These are phyloP conservation scores for Stenolophus ochropezus DNA, from an alignment of 2,888 invertebrate species.

Conservation along the genomic window DNA sequence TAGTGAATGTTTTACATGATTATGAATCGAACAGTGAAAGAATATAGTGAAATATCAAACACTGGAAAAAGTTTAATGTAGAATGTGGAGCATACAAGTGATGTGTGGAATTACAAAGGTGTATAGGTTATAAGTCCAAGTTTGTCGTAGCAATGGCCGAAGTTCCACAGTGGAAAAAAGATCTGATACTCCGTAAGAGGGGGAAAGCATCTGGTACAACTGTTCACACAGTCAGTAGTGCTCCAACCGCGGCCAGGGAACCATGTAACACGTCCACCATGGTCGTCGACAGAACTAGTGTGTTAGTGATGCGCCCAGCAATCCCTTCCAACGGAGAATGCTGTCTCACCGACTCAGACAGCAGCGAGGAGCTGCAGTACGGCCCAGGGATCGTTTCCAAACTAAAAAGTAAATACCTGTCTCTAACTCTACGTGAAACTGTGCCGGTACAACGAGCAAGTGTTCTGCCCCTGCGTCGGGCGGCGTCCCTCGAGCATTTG, in stretches of 20 bases:
- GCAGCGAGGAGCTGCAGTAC: conserved; percentile 88
- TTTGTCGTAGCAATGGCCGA: neutral
- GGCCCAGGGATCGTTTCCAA: conserved; percentile 94
- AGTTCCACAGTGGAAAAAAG: conserved; percentile 77
- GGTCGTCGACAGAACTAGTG: conserved; percentile 71
- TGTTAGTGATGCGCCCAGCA: conserved; percentile 67
- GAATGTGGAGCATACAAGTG: neutral
- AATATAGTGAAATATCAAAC: neutral
- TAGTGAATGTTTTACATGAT: neutral
- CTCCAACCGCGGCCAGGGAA: neutral
- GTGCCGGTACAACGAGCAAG: conserved; percentile 80
- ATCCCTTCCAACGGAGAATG: conserved; percentile 61
- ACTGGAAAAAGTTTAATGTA: no score
- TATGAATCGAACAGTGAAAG: neutral
- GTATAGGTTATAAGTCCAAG: neutral
- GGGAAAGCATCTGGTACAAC: neutral
- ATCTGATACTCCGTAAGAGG: conserved; percentile 83
- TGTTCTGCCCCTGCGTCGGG: conserved; percentile 82
- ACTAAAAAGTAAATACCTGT: conserved; percentile 89
- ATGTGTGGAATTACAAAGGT: neutral
- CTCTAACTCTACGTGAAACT: conserved; percentile 87
- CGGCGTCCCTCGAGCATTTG: conserved; percentile 89
- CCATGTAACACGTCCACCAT: conserved; percentile 70
- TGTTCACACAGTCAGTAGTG: neutral
- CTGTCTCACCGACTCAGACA: conserved; percentile 74